phyloP scores from a whole-genome alignment of 2,888 invertebrate species.

The Caenorhabditis macrosperma region DNA sequence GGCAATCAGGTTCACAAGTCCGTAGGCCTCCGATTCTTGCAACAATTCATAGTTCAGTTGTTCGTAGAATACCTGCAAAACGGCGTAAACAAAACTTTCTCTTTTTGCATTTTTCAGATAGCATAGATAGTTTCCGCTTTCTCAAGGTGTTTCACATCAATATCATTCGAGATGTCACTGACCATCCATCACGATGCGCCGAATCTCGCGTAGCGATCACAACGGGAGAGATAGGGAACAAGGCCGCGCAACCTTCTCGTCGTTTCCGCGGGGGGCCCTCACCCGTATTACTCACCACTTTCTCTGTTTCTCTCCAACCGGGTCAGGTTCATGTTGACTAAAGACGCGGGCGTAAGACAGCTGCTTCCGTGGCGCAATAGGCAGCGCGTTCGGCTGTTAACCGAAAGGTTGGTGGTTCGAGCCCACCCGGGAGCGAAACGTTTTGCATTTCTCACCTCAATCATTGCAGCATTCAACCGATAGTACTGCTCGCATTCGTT shows the following conservation, averaged over 20 bases:
- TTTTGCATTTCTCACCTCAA: slow-evolving; percentile 64
- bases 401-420: slow-evolving; percentile 99
- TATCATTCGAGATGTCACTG: slow-evolving; percentile 27
- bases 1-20: slow-evolving; percentile 71
- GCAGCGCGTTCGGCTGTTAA: slow-evolving; percentile 98
- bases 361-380: slow-evolving; percentile 67
- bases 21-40: slow-evolving; percentile 71
- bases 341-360: background rate
- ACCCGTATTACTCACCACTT: too few species aligned
- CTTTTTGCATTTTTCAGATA: slow-evolving; percentile 47
- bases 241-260: too few species aligned
- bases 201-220: slow-evolving; percentile 12
- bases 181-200: slow-evolving; percentile 40
- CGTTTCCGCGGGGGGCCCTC: too few species aligned
- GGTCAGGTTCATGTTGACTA: background rate
- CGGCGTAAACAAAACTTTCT: background rate
- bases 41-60: slow-evolving; percentile 72
- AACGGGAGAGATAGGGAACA: slow-evolving; percentile 16
- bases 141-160: slow-evolving; percentile 31
- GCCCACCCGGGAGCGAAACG: slow-evolving; percentile 80
- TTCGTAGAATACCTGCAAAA: slow-evolving; percentile 71
- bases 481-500: slow-evolving; percentile 72
- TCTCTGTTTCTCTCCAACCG: background rate
- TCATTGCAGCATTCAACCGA: slow-evolving; percentile 71
- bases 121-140: slow-evolving; percentile 28